Percentiles rank a stretch among this genome's conserved stretches.
Conservation (phyloP, 2,797 vertebrate genomes). For the Microctenopoma steveboyesi region DNA sequence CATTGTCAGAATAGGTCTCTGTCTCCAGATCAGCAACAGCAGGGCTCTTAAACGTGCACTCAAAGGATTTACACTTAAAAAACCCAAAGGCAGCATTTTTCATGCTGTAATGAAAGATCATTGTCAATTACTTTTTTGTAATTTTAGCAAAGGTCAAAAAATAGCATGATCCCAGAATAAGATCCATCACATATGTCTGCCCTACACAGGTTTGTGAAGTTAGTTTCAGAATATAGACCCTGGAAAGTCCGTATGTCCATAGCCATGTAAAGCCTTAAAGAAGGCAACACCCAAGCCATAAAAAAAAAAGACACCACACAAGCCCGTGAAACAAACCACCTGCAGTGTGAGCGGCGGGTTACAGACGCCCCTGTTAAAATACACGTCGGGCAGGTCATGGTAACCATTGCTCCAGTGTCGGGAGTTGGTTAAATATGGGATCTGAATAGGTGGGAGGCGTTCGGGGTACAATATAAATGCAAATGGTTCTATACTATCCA, state of each 20-base stretch:
- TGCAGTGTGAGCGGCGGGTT: slow-evolving; percentile 24
- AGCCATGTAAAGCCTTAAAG: neutral
- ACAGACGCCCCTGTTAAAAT: slow-evolving; percentile 40
- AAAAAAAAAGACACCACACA: slow-evolving; percentile 8
- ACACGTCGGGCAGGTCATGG: slow-evolving; percentile 37
- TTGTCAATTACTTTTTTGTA: no score
- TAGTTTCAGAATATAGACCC: no score
- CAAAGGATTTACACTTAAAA: neutral
- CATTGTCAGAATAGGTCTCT: slow-evolving; percentile 12
- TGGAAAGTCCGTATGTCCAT: no score
- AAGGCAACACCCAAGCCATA: no score
- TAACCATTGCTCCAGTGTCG: slow-evolving; percentile 68
- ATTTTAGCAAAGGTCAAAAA: no score
- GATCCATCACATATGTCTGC: no score
- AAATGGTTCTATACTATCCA: slow-evolving; percentile 77
- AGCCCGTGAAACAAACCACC: slow-evolving; percentile 47
- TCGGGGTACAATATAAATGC: slow-evolving; percentile 80
- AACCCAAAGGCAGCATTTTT: no score
- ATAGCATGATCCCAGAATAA: no score
- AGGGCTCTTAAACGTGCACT: neutral
- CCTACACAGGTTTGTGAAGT: no score
- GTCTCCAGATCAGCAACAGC: neutral
- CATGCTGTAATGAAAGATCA: no score
- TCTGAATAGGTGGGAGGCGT: slow-evolving; percentile 71
- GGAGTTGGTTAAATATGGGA: slow-evolving; percentile 72